Evolutionary conservation across 2,888 invertebrate species (phyloP).

Genomic region (Nudaria mundana): DNA sequence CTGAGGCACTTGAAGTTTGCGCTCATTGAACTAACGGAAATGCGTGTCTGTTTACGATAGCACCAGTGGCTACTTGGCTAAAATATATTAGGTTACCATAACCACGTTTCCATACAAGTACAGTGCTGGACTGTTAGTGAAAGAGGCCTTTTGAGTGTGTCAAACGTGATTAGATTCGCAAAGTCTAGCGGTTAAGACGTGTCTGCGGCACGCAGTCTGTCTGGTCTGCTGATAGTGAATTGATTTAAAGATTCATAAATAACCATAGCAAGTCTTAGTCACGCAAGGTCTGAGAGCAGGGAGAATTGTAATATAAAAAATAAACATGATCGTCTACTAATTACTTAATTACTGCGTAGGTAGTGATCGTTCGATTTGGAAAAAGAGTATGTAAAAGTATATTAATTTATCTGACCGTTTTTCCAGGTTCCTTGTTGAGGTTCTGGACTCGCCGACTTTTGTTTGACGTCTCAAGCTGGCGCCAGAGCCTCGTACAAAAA

Average conservation of each 20-base stretch:
- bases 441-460: too few species aligned
- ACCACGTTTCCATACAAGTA: conserved; percentile 17
- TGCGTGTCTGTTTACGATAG: conserved; percentile 59
- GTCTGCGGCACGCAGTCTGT: conserved; percentile 34
- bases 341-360: too few species aligned
- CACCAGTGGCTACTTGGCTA: conserved; percentile 30
- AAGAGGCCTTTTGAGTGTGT: conserved; percentile 60
- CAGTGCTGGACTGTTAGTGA: conserved; percentile 38
- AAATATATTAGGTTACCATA: conserved; percentile 35
- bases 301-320: background rate
- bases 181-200: conserved; percentile 41
- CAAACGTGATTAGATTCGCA: conserved; percentile 61
- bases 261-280: too few species aligned
- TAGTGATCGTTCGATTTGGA: too few species aligned
- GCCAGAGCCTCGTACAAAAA: too few species aligned
- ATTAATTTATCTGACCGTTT: too few species aligned
- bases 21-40: conserved; percentile 68
- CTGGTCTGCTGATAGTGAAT: conserved; percentile 5
- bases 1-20: conserved; percentile 55
- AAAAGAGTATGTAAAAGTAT: too few species aligned
- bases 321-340: background rate
- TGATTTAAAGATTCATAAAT: conserved; percentile 15
- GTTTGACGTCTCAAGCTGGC: too few species aligned
- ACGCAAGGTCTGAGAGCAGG: too few species aligned
- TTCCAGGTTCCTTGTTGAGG: too few species aligned